A percentile compares a stretch with the other conserved stretches of the same genome.
These are phyloP conservation scores for Falco concolor DNA, from an alignment of 2,797 vertebrate genomes.

Conservation along the genomic window DNA sequence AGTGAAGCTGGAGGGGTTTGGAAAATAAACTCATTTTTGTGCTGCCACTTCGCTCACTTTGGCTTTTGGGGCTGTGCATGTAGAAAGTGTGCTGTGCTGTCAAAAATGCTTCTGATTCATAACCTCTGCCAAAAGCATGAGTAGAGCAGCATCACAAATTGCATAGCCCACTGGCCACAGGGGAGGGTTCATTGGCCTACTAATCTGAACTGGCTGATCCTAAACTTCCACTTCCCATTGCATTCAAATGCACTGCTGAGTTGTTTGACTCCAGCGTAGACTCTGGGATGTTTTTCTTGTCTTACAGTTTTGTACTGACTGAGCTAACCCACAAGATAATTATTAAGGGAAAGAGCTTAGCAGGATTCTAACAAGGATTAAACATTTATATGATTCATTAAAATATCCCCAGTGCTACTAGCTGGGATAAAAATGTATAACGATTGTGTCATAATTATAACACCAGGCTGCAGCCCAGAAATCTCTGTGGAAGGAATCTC, in stretches of 20 bases:
- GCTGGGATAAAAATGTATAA: constrained; percentile 26
- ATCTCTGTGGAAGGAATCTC: neutral
- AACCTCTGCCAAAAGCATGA: neutral
- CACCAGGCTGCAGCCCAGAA: neutral
- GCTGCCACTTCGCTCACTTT: neutral
- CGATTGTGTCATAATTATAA: constrained; percentile 11
- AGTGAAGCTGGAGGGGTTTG: neutral
- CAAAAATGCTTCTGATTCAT: constrained; percentile 34
- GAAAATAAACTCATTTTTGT: neutral
- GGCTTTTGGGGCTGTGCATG: neutral
- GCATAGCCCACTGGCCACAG: neutral
- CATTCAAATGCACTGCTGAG: constrained; percentile 11
- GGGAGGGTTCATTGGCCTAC: constrained; percentile 23
- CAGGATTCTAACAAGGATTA: constrained; percentile 34
- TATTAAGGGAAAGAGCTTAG: constrained; percentile 33
- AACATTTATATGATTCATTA: constrained; percentile 17
- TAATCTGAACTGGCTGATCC: constrained; percentile 39
- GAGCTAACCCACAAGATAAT: constrained; percentile 33
- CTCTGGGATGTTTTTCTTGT: constrained; percentile 20
- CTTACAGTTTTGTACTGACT: neutral
- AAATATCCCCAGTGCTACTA: constrained; percentile 24
- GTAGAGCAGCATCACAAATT: neutral
- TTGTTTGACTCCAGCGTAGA: neutral
- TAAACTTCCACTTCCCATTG: constrained; percentile 48
- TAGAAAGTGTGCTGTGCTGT: neutral